phyloP scores from a whole-genome alignment of 2,113 vertebrate genomes.

The Ifrita kowaldi region DNA sequence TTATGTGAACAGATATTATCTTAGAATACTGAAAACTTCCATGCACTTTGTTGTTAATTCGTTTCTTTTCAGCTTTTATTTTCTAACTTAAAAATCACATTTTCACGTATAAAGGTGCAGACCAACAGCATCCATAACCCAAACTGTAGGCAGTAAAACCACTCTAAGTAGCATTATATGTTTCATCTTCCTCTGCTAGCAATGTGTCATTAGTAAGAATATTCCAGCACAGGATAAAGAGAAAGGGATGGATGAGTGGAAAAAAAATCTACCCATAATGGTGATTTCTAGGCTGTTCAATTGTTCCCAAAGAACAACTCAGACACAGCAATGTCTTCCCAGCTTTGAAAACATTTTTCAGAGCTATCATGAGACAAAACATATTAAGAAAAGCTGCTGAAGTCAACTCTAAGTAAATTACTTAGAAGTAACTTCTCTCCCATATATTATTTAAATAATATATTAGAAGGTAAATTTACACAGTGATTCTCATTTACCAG shows the following conservation, averaged over 20 bases:
- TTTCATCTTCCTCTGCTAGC: neutral
- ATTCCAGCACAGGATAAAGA: neutral
- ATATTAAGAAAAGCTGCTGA: neutral
- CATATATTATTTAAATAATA: neutral
- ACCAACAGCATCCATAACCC: neutral
- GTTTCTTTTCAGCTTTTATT: neutral
- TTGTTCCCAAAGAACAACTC: neutral
- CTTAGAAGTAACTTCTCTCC: neutral
- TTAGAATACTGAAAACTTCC: slow-evolving; percentile 21
- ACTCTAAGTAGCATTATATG: neutral
- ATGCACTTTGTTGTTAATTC: neutral
- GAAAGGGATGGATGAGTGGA: neutral
- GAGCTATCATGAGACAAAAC: neutral
- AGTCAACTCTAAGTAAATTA: neutral
- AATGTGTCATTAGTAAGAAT: neutral
- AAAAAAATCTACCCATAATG: neutral
- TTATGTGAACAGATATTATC: slow-evolving; percentile 43
- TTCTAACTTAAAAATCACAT: neutral
- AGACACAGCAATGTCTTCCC: neutral
- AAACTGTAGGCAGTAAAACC: neutral
- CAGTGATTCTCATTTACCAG: neutral
- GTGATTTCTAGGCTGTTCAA: neutral
- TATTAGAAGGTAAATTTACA: neutral
- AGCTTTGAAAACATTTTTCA: neutral
- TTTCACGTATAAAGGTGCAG: neutral